phyloP scores from a whole-genome alignment of 2,888 invertebrate species.

The Scaptomyza cyrtandrae region DNA sequence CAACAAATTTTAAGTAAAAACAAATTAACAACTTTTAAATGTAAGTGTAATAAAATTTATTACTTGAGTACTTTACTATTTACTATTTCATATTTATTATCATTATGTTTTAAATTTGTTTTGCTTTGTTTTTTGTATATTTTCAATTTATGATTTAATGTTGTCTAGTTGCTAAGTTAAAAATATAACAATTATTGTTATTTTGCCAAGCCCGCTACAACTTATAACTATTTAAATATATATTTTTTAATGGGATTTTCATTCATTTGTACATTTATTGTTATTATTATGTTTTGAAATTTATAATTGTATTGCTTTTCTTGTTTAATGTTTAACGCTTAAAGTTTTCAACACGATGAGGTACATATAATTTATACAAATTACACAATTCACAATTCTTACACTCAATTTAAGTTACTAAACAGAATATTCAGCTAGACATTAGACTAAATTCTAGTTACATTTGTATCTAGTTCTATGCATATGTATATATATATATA shows the following conservation, averaged over 20 bases:
- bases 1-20: slow-evolving; percentile 72
- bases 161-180: slow-evolving; percentile 26
- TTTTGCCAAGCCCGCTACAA: slow-evolving; percentile 77
- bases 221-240: slow-evolving; percentile 41
- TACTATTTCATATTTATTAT: slow-evolving; percentile 52
- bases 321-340: slow-evolving; percentile 37
- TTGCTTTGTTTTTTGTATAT: slow-evolving; percentile 31
- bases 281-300: slow-evolving; percentile 49
- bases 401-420: slow-evolving; percentile 13
- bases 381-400: slow-evolving; percentile 22
- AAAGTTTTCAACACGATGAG: slow-evolving; percentile 74
- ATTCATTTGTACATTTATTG: slow-evolving; percentile 64
- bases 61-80: slow-evolving; percentile 75
- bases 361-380: slow-evolving; percentile 71
- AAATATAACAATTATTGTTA: slow-evolving; percentile 50
- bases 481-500: not conserved
- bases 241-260: slow-evolving; percentile 25
- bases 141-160: slow-evolving; percentile 19
- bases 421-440: slow-evolving; percentile 45
- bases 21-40: slow-evolving; percentile 72
- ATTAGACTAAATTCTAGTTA: slow-evolving; percentile 47
- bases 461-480: slow-evolving; percentile 14
- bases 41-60: slow-evolving; percentile 65
- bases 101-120: slow-evolving; percentile 34
- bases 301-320: slow-evolving; percentile 71